A percentile compares a stretch with the other conserved stretches of the same genome.
Conservation (phyloP, 1,140 invertebrate genomes). For the Lucilia sericata region DNA sequence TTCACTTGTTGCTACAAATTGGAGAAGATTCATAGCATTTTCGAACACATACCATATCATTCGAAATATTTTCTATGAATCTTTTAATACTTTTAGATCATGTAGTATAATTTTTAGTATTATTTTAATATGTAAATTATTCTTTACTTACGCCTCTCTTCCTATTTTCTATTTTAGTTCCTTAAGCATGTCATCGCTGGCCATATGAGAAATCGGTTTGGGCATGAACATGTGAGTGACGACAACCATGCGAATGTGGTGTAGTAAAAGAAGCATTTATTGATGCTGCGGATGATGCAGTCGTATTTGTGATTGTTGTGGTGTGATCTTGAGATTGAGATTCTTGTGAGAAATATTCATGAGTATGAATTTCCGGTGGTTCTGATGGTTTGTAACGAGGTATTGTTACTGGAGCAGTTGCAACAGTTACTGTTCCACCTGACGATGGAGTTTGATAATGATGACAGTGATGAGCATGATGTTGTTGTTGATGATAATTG, state of each 20-base stretch:
- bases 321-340: conserved; percentile 44
- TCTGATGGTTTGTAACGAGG: conserved; percentile 19
- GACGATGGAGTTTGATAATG: background rate
- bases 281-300: background rate
- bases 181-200: conserved; percentile 48
- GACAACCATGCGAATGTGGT: conserved; percentile 46
- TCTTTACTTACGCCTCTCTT: background rate
- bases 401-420: background rate
- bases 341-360: conserved; percentile 49
- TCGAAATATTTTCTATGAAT: too few relatives aligned
- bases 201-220: conserved; percentile 60
- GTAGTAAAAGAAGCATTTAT: background rate
- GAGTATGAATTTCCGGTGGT: conserved; percentile 31
- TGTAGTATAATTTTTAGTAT: too few relatives aligned
- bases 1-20: too few relatives aligned
- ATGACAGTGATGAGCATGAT: conserved; percentile 21
- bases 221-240: conserved; percentile 54
- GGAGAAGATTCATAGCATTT: too few relatives aligned
- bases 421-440: background rate
- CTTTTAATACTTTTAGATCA: too few relatives aligned
- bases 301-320: background rate
- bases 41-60: too few relatives aligned
- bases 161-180: background rate
- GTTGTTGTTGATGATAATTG: background rate
- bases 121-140: too few relatives aligned